Conservation (phyloP, 2,888 invertebrate species). For the Nemoura dubitans region DNA sequence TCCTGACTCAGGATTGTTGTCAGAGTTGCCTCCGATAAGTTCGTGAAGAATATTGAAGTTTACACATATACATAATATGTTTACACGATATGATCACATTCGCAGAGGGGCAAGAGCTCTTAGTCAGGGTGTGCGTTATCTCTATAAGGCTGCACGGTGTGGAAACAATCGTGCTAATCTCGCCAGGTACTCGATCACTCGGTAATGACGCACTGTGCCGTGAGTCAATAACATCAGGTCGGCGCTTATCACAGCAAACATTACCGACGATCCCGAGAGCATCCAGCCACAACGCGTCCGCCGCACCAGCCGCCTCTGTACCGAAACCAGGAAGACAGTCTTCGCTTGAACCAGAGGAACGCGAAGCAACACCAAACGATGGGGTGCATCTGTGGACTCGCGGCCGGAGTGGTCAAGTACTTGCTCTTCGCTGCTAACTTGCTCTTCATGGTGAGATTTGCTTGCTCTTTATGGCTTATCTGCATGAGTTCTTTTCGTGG, state of each 20-base stretch:
- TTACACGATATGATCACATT: too few relatives aligned
- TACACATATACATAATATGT: too few relatives aligned
- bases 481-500: too few relatives aligned
- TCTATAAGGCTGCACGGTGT: neutral
- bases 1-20: too few relatives aligned
- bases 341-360: too few relatives aligned
- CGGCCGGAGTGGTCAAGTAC: constrained; percentile 32
- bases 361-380: neutral
- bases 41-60: too few relatives aligned
- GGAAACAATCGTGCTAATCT: neutral
- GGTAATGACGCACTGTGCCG: neutral
- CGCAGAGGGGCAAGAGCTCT: too few relatives aligned
- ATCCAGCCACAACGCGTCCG: neutral
- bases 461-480: too few relatives aligned
- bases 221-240: neutral
- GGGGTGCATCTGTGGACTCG: constrained; percentile 31
- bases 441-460: constrained; percentile 32
- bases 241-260: neutral
- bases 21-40: too few relatives aligned
- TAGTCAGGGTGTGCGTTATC: too few relatives aligned
- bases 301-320: neutral
- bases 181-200: neutral
- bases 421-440: constrained; percentile 24
- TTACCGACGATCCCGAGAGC: neutral
- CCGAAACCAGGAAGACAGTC: too few relatives aligned